Conservation (phyloP, 2,888 invertebrate genomes). For the Tiphia femorata region DNA sequence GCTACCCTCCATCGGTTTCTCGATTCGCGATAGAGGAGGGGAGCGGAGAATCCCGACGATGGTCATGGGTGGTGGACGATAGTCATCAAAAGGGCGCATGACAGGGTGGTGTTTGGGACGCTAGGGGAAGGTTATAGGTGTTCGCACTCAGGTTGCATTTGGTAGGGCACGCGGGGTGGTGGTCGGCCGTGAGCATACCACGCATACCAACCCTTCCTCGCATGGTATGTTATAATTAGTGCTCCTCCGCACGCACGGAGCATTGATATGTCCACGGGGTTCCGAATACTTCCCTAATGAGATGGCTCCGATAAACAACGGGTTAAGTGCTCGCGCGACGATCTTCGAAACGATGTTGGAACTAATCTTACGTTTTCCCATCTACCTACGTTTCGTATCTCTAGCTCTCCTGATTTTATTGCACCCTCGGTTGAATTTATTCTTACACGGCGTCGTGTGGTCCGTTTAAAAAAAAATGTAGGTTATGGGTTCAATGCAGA, state of each 20-base stretch:
- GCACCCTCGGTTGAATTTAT: too few relatives aligned
- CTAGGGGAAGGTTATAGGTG: constrained; percentile 2
- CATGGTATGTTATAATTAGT: constrained; percentile 61
- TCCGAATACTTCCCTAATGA: constrained; percentile 52
- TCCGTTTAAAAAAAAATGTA: too few relatives aligned
- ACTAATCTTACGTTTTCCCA: too few relatives aligned
- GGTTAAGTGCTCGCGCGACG: constrained; percentile 33
- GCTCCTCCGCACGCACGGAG: constrained; percentile 41
- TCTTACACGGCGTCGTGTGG: too few relatives aligned
- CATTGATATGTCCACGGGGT: constrained; percentile 47
- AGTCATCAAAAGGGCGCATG: background rate
- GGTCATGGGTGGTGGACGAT: too few relatives aligned
- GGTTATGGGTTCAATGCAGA: too few relatives aligned
- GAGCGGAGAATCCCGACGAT: background rate
- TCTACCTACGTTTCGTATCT: too few relatives aligned
- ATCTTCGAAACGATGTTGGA: constrained; percentile 6
- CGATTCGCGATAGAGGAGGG: background rate
- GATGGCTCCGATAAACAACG: constrained; percentile 45
- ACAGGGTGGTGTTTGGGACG: constrained; percentile 10
- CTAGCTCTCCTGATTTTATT: too few relatives aligned
- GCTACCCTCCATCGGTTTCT: background rate
- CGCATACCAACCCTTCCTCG: constrained; percentile 48
- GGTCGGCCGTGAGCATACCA: constrained; percentile 36
- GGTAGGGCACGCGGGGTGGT: constrained; percentile 4
- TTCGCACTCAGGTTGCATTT: background rate